These are phyloP conservation scores for Mylabris phalerata DNA, from an alignment of 1,140 invertebrate species.

Conservation along the genomic window DNA sequence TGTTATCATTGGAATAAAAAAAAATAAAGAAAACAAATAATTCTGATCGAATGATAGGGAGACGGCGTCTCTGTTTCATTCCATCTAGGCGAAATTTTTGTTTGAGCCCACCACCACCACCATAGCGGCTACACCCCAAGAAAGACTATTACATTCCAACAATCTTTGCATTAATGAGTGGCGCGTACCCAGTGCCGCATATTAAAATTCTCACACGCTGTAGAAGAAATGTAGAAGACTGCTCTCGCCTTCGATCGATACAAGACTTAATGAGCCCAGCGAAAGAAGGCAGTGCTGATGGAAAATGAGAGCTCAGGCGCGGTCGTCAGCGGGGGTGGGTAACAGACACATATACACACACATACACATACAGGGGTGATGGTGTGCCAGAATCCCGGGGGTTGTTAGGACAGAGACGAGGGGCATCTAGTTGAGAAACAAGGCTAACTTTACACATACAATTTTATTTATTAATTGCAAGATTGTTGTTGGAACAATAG, in stretches of 20 bases:
- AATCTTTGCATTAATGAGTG: conserved; percentile 34
- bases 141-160: conserved; percentile 31
- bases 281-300: conserved; percentile 32
- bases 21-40: too few species aligned
- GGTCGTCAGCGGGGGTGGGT: conserved; percentile 12
- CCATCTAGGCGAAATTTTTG: too few species aligned
- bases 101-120: too few species aligned
- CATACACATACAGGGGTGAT: background rate
- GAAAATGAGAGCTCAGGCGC: conserved; percentile 27
- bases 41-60: too few species aligned
- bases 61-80: too few species aligned
- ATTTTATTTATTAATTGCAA: too few species aligned
- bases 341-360: conserved; percentile 13
- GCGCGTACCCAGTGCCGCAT: conserved; percentile 31
- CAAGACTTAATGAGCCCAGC: conserved; percentile 35
- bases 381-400: background rate
- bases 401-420: background rate
- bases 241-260: conserved; percentile 27
- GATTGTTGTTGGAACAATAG: too few species aligned
- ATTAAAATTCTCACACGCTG: conserved; percentile 33
- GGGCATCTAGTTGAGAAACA: too few species aligned
- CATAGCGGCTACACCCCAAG: conserved; percentile 3
- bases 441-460: too few species aligned
- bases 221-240: conserved; percentile 33
- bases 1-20: too few species aligned